These are phyloP conservation scores for Mustelus asterias DNA, from an alignment of 2,113 vertebrate genomes.

Conservation along the genomic window DNA sequence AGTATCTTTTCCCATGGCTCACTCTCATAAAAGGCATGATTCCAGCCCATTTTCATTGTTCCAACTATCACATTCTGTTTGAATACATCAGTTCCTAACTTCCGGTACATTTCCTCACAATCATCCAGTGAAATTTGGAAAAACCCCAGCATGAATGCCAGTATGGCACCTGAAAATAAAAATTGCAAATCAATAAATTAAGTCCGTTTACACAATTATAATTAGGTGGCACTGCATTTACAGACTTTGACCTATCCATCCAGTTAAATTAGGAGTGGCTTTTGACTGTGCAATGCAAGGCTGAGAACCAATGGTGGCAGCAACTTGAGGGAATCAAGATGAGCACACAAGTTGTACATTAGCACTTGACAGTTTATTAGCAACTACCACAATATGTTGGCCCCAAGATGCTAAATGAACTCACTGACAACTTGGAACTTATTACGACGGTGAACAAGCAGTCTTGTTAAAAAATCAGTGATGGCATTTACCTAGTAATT, in stretches of 20 bases:
- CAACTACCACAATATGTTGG: not conserved
- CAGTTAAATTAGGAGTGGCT: not conserved
- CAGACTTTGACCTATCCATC: not conserved
- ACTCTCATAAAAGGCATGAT: slow-evolving; percentile 91
- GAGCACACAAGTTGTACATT: not conserved
- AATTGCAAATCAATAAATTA: slow-evolving; percentile 9
- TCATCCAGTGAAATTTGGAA: slow-evolving; percentile 83
- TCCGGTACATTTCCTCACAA: slow-evolving; percentile 85
- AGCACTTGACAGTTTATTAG: not conserved
- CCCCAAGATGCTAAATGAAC: not conserved
- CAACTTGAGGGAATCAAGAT: not conserved
- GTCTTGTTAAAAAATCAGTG: not conserved
- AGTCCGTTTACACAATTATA: not conserved
- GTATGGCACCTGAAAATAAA: slow-evolving; percentile 75
- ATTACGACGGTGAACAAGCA: not conserved
- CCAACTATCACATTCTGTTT: slow-evolving; percentile 93
- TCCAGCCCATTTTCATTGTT: slow-evolving; percentile 97
- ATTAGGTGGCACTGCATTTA: not conserved
- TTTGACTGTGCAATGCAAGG: not conserved
- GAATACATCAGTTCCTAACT: slow-evolving; percentile 86
- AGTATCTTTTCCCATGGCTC: slow-evolving; percentile 90
- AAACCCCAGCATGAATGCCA: slow-evolving; percentile 90
- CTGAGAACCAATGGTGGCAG: not conserved
- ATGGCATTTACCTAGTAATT: not conserved
- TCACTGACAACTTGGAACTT: not conserved